Percentiles rank a stretch among this genome's conserved stretches.
phyloP scores from a whole-genome alignment of 2,888 invertebrate species.

The Drosophila robusta region DNA sequence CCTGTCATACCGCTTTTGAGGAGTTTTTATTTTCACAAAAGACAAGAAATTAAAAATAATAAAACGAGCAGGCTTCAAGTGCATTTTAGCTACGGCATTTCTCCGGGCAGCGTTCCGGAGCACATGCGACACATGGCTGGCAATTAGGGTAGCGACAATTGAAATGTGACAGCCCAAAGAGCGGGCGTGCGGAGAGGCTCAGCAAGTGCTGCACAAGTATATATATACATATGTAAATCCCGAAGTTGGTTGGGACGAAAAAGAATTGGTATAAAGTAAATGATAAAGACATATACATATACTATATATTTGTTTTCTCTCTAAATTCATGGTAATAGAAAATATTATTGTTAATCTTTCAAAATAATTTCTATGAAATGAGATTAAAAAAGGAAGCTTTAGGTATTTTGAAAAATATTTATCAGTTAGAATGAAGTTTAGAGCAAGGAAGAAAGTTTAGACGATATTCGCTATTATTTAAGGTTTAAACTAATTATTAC shows the following conservation, averaged over 20 bases:
- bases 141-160: slow-evolving; percentile 59
- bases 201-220: slow-evolving; percentile 10
- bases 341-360: too few species aligned
- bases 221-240: background rate
- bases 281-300: too few species aligned
- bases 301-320: too few species aligned
- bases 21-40: slow-evolving; percentile 15
- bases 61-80: slow-evolving; percentile 38
- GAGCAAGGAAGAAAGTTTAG: too few species aligned
- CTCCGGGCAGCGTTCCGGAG: slow-evolving; percentile 16
- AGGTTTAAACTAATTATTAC: too few species aligned
- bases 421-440: too few species aligned
- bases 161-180: slow-evolving; percentile 51
- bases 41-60: slow-evolving; percentile 41
- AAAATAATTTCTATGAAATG: too few species aligned
- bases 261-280: too few species aligned
- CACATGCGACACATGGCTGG: slow-evolving; percentile 56
- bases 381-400: too few species aligned
- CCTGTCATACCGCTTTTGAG: slow-evolving; percentile 21
- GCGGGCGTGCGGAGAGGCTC: slow-evolving; percentile 8
- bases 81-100: slow-evolving; percentile 35
- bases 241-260: background rate
- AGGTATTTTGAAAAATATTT: too few species aligned
- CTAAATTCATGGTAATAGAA: too few species aligned
- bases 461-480: too few species aligned